Base-by-base conservation (phyloP, 2,113 vertebrate species). In the Chiloscyllium plagiosum region DNA sequence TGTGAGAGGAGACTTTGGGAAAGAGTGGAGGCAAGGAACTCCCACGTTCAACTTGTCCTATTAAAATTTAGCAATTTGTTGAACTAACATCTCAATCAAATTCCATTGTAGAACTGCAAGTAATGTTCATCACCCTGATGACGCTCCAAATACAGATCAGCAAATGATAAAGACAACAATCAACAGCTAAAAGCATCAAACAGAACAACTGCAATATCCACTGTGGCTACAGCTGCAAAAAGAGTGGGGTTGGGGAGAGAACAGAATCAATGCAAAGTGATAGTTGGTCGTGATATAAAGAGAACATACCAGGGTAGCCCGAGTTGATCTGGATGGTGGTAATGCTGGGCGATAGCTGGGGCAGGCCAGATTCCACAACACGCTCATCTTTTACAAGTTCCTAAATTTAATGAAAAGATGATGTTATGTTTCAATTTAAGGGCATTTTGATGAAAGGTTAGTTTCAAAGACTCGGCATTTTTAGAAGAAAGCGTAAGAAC, bases 281-380 rank as follows among this genome's bases (percentile, higher is more conserved):
- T 70, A 50, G 69, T 47, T 68, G 47, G 68, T 52, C 52, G 69
- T 52, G 94, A 52, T 95, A 95, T 72, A 95, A 90, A 96, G 94
- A 96, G 78, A 96, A 96, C 96, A 97, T 98, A 99, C 98, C 98
- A 98, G 98, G 98, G 96, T 97, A 98, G 65, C 97, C 97, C 95
- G 98, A 97, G 96, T 98, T 97, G 95, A 99, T 97, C 94, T 98
- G 98, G 97, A 99, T 98, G 87, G 98, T 98, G 96, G 98, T 98
- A 97, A 98, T 97, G 96, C 98, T 98, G 66, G 98, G 98, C 96
- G 98, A 99, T 90, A 99, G 98, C 97, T 99, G 98, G 96, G 98
- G 98, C 87, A 98, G 98, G 94, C 98, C 97, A 96, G 98, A 97
- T 95, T 98, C 98, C 96, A 98, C 96, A 97, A 97, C 97, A 96